A percentile compares a stretch with the other conserved stretches of the same genome.
Conservation (phyloP, 2,797 vertebrate genomes). For the Salmo trutta region DNA sequence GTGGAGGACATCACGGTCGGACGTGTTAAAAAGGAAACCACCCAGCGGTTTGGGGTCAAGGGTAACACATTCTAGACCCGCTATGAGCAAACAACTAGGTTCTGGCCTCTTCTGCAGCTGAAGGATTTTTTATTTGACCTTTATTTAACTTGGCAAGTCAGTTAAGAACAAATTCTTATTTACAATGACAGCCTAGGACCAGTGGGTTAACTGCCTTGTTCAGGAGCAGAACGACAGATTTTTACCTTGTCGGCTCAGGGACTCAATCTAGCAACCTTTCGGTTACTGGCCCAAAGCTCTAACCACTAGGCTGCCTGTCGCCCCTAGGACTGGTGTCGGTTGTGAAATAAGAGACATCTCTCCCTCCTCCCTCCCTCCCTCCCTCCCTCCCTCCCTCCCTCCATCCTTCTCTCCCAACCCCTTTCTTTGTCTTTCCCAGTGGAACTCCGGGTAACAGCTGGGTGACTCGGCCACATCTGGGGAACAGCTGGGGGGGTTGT, state of each 20-base stretch:
- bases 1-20: background rate
- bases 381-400: background rate
- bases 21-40: background rate
- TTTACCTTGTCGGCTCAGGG: too few species aligned
- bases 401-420: background rate
- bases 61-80: background rate
- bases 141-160: too few species aligned
- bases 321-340: background rate
- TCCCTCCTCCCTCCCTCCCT: background rate
- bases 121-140: background rate
- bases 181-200: too few species aligned
- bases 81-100: background rate
- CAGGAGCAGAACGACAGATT: too few species aligned
- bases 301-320: too few species aligned
- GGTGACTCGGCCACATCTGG: constrained; percentile 19
- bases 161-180: too few species aligned
- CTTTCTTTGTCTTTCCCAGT: background rate
- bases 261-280: too few species aligned
- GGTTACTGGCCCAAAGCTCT: too few species aligned
- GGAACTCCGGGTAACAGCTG: constrained; percentile 13
- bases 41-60: background rate
- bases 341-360: background rate
- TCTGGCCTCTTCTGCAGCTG: background rate
- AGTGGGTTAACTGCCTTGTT: too few species aligned
- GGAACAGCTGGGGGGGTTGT: constrained; percentile 7